Evolutionary conservation across 2,113 vertebrate genomes (phyloP).

Genomic region (Chlorocebus sabaeus): DNA sequence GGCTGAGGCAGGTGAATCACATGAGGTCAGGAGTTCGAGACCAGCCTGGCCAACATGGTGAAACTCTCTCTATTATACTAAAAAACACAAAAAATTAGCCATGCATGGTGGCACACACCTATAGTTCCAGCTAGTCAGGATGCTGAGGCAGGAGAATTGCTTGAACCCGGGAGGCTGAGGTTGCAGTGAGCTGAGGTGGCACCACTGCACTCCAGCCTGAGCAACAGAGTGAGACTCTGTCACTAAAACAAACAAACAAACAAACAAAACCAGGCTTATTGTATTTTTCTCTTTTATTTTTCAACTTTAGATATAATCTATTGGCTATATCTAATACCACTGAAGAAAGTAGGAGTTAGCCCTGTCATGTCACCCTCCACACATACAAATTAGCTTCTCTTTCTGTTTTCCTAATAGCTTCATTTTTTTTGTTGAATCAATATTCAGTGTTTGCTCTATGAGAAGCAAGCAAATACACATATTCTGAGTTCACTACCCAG

Average conservation of each 20-base stretch:
- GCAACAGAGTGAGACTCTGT: neutral
- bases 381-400: neutral
- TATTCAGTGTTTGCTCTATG: neutral
- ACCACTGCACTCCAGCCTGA: neutral
- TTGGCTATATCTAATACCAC: neutral
- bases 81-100: neutral
- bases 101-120: neutral
- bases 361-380: neutral
- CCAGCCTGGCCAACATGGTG: neutral
- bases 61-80: neutral
- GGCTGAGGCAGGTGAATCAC: neutral
- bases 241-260: neutral
- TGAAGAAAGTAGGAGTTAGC: neutral
- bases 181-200: neutral
- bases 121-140: neutral
- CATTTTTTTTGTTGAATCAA: neutral
- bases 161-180: neutral
- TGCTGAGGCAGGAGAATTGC: neutral
- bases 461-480: constrained; percentile 4
- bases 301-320: neutral
- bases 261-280: neutral
- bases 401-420: neutral
- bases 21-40: neutral
- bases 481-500: neutral
- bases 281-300: neutral